phyloP scores from a whole-genome alignment of 2,113 vertebrate genomes.

The Raja brachyura region DNA sequence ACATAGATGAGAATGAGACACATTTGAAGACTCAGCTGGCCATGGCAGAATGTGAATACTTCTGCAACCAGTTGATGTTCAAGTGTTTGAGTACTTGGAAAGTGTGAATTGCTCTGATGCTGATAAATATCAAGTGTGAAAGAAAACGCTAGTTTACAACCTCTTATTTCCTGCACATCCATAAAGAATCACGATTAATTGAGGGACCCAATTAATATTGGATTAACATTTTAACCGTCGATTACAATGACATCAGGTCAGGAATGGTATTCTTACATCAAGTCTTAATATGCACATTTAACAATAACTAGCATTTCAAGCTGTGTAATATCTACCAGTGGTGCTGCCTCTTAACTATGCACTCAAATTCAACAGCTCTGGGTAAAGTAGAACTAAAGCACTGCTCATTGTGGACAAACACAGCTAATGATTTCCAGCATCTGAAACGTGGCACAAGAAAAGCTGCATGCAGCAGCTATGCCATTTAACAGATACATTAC shows the following conservation, averaged over 20 bases:
- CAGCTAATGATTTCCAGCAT: slow-evolving; percentile 1
- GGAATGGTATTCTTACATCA: not conserved
- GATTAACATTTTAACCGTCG: not conserved
- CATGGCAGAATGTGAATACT: not conserved
- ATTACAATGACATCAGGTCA: not conserved
- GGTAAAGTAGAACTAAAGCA: not conserved
- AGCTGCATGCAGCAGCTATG: not conserved
- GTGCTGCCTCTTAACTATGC: not conserved
- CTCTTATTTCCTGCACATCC: not conserved
- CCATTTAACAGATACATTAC: not conserved
- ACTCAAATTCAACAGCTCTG: not conserved
- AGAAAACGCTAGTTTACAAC: not conserved
- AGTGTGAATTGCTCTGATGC: not conserved
- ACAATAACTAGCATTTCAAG: not conserved
- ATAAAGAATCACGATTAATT: not conserved
- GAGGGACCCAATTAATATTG: not conserved
- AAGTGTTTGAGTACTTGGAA: not conserved
- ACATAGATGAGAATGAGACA: not conserved
- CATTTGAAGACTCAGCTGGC: not conserved
- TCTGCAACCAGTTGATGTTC: not conserved
- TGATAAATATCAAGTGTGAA: not conserved
- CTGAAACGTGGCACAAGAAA: slow-evolving; percentile 31
- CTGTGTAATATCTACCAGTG: not conserved
- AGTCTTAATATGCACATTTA: not conserved
- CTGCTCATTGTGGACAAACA: not conserved